These are phyloP conservation scores for Phaedon cochleariae DNA, from an alignment of 2,888 invertebrate species.

Conservation along the genomic window DNA sequence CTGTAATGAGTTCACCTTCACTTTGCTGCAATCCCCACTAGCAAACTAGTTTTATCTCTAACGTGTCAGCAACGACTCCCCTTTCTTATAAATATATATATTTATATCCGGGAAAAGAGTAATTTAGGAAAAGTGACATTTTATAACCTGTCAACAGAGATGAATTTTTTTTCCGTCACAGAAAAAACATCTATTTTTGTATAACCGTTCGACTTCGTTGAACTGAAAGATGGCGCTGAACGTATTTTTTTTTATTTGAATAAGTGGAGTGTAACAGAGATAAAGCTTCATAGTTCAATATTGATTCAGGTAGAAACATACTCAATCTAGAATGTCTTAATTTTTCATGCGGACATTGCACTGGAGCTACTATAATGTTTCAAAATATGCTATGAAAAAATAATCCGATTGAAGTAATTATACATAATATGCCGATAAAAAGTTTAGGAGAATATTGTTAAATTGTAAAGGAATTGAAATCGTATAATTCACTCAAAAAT, in stretches of 20 bases:
- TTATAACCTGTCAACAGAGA: no score
- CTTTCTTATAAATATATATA: no score
- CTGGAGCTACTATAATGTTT: slow-evolving; percentile 24
- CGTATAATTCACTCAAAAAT: slow-evolving; percentile 45
- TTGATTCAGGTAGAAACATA: slow-evolving; percentile 30
- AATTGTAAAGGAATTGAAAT: slow-evolving; percentile 52
- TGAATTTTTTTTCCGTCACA: no score
- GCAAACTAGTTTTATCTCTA: no score
- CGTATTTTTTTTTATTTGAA: slow-evolving; percentile 28
- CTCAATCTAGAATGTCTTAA: slow-evolving; percentile 22
- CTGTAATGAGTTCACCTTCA: no score
- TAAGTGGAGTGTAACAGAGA: slow-evolving; percentile 23
- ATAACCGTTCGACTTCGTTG: no score
- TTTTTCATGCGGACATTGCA: slow-evolving; percentile 27
- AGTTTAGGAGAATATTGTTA: slow-evolving; percentile 40
- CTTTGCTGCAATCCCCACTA: no score
- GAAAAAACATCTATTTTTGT: no score
- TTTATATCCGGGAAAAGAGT: no score
- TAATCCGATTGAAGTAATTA: slow-evolving; percentile 26
- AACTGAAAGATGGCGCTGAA: slow-evolving; percentile 20
- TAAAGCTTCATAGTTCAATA: slow-evolving; percentile 33
- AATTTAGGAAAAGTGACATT: no score
- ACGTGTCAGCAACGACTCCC: no score
- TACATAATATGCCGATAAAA: slow-evolving; percentile 35
- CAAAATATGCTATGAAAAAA: slow-evolving; percentile 22